Conservation (phyloP, 2,113 vertebrate species). For the Sceloporus tristichus region DNA sequence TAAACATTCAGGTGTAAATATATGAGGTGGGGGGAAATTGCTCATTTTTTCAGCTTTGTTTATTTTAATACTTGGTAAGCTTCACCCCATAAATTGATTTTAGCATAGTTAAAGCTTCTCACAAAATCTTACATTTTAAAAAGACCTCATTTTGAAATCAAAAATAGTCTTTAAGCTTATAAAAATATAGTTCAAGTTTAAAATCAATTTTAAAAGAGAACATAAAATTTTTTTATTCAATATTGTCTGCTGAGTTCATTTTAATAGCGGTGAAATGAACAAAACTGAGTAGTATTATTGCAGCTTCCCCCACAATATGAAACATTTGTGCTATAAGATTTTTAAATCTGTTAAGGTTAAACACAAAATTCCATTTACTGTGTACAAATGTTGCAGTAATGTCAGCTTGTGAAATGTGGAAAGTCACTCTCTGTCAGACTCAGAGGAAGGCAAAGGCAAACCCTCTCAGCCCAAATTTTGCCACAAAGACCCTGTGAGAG, state of each 20-base stretch:
- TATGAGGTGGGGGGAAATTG: background rate
- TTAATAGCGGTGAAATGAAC: background rate
- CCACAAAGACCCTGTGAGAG: too few relatives aligned
- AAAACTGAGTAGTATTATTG: background rate
- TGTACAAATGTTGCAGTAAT: background rate
- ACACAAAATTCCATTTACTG: background rate
- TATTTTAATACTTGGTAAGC: background rate
- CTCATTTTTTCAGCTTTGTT: background rate
- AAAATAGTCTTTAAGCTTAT: conserved; percentile 9
- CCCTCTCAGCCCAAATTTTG: background rate
- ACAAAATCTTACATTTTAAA: background rate
- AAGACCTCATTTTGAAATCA: background rate
- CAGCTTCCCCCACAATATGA: background rate
- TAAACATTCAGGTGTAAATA: background rate
- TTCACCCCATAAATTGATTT: background rate
- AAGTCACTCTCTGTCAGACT: background rate
- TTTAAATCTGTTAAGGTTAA: background rate
- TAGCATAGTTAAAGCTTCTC: background rate
- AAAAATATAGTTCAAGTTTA: background rate
- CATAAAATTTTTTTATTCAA: background rate
- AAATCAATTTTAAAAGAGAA: background rate
- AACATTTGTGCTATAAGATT: background rate
- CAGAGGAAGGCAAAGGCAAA: background rate
- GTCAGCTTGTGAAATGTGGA: background rate
- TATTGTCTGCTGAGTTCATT: background rate